Base-by-base conservation (phyloP, 2,888 invertebrate genomes). In the Cantharis rufa region DNA sequence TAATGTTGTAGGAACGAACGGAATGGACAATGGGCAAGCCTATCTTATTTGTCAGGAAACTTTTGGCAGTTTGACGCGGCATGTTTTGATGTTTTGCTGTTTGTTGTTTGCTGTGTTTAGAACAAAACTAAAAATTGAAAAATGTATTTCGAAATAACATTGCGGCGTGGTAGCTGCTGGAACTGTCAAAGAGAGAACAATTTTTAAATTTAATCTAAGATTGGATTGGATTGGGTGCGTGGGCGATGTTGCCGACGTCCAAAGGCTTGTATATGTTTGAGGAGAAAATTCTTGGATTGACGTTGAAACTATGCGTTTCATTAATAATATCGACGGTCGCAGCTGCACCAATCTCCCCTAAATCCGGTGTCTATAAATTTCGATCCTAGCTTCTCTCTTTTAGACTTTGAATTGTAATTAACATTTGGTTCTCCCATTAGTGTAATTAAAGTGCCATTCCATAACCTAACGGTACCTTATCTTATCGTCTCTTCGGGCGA, bases 361-460 rank as follows among this genome's bases (percentile, higher is more conserved):
- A 79, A 81, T 79, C 79, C 81, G 77, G 79, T 81, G 86, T 86
- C 86, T 86, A 86, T 87, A 87, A 87, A 87, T 82, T 86, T 86
- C 86, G 83, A 85, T 84, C 48, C 82, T 82, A 85, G 84, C 85
- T 83, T 88, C 89, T 89, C 90, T 90, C 90, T 90, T 89, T 90
- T 89, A 88, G 90, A 90, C 91, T 91, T 91, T 91, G 91, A 90
- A 91, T 91, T 89, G 91, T 92, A 93, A 93, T 93, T 93, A 93
- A 92, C 92, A 92, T 92, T 92, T 91, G 91, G 90, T 91, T 90
- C 90, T 90, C 90, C 93, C 93, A 93, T 93, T 93, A 93, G 92
- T 91, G 90, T 93, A 93, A 93, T 93, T 92, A 92, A 92, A 92
- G 90, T 91, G 91, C 91, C 91, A 90, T 91, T 91, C 90, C 90